phyloP scores from a whole-genome alignment of 1,140 invertebrate species.

The Diabrotica virgifera region DNA sequence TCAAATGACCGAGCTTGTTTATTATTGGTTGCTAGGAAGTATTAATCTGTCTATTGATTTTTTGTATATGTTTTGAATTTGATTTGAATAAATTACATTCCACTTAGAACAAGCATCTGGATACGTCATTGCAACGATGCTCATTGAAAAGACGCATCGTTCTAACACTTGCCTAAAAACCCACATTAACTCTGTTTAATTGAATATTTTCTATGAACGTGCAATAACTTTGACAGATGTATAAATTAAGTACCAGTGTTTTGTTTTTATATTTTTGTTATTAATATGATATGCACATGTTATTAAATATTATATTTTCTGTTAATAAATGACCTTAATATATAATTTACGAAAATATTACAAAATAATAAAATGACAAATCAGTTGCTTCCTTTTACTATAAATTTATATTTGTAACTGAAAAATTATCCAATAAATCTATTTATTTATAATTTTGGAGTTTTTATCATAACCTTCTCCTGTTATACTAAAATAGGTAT shows the following conservation, averaged over 20 bases:
- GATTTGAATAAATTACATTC: no score
- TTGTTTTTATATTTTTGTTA: slow-evolving; percentile 7
- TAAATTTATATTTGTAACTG: slow-evolving; percentile 14
- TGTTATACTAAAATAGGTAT: no score
- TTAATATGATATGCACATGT: slow-evolving; percentile 14
- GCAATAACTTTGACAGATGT: slow-evolving; percentile 18
- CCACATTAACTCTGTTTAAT: background rate
- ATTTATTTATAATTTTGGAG: slow-evolving; percentile 13
- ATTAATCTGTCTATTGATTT: background rate
- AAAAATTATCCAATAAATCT: slow-evolving; percentile 15
- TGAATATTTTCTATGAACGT: slow-evolving; percentile 2
- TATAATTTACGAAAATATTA: slow-evolving; percentile 6
- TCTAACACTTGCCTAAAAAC: slow-evolving; percentile 17
- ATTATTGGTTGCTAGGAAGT: background rate
- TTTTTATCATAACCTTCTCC: no score
- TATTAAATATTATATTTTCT: slow-evolving; percentile 15
- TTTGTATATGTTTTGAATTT: no score
- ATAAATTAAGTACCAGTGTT: slow-evolving; percentile 7
- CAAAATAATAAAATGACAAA: background rate
- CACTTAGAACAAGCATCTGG: slow-evolving; percentile 76
- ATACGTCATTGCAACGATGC: slow-evolving; percentile 65
- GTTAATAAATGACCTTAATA: slow-evolving; percentile 16
- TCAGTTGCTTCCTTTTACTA: slow-evolving; percentile 5
- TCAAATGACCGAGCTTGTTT: background rate
- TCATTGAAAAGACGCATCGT: background rate